Base-by-base conservation (phyloP, 2,888 invertebrate genomes). In the Neoitamus cyanurus region DNA sequence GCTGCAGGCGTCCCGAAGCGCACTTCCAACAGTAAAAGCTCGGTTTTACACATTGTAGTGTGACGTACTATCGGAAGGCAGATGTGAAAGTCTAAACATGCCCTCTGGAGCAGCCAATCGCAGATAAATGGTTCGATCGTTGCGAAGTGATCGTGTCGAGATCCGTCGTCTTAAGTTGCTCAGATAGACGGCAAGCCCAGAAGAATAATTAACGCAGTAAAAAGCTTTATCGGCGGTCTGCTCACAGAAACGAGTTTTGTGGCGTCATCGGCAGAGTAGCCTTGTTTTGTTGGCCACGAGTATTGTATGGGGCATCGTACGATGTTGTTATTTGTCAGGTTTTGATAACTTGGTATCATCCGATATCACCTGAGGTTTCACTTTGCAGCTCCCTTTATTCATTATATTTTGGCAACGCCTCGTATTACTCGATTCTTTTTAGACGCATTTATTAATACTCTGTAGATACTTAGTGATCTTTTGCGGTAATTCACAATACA, bases 341-440 rank as follows among this genome's bases (percentile, higher is more conserved):
- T 75, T 15, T 75, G 75, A 75, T 75, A 28, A 30, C 13, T 25
- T 42, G 2, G 6, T 42, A 75, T 75, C 75, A 42, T 37, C 11
- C 75, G 75, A 75, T 75, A 75, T 75, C 75, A 75, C 75, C 75
- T 75, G 75, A 75, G 75, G 75, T 58, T 20, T 25, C 58, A 20
- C 9, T 25, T 4, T 9, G 9, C 25, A 58, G 9, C 1, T 58
- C 58, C 11, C 58, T 58, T 58, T 58, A 20, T 58, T 58, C 58
- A 20, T 25, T 58, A 25, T 7, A 58, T 11, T 15, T 20, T 25
- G 58, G 25, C 25, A 58, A 58, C 58, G 25, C 58, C 42, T 58
- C 25, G 25, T 9, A 58, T 58, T 9, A 25, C 20, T 9, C 42
- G 42, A 58, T 25, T 6, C 9, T 48, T 20, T 58, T 7, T 15